Base-by-base conservation (phyloP, 2,113 vertebrate genomes). In the Hippocampus zosterae region DNA sequence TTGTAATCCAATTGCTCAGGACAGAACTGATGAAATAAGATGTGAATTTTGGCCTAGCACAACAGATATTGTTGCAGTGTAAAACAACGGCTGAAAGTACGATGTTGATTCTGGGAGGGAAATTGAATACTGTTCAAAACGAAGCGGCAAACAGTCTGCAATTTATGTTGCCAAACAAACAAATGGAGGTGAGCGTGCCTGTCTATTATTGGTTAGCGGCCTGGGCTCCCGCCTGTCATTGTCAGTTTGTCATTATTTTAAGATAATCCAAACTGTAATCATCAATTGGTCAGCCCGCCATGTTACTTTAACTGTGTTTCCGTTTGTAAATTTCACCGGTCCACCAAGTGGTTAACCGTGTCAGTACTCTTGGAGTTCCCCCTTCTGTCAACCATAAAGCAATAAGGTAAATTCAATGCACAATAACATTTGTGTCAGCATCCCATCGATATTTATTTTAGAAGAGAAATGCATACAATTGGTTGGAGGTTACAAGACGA, bases 371-470 rank as follows among this genome's bases (percentile, higher is more conserved):
- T 33, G 29, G 29, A 33, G 5, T 33, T 3, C 29, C 29, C 29
- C 29, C 29, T 33, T 5, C 4, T 33, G 29, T 33, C 29, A 33
- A 33, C 29, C 29, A 5, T 64, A 75, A 78, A 78, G 81, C 79
- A 82, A 81, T 67, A 72, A 27, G 75, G 68, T 71, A 76, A 73
- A 81, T 88, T 88, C 84, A 82, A 64, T 16, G 40, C 7, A 89
- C 87, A 87, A 76, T 84, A 84, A 87, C 85, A 86, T 84, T 90
- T 87, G 88, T 91, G 87, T 88, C 86, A 81, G 79, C 80, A 71
- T 81, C 83, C 74, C 80, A 87, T 89, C 86, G 86, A 89, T 89
- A 88, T 90, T 90, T 87, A 91, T 90, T 82, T 77, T 71, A 33
- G 66, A 74, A 70, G 68, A 56, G 73, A 53, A 18, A 52, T 21